Evolutionary conservation across 2,113 vertebrate species (phyloP), one percentile per base, ranked within the genome.

Genomic region (Turnix velox): DNA sequence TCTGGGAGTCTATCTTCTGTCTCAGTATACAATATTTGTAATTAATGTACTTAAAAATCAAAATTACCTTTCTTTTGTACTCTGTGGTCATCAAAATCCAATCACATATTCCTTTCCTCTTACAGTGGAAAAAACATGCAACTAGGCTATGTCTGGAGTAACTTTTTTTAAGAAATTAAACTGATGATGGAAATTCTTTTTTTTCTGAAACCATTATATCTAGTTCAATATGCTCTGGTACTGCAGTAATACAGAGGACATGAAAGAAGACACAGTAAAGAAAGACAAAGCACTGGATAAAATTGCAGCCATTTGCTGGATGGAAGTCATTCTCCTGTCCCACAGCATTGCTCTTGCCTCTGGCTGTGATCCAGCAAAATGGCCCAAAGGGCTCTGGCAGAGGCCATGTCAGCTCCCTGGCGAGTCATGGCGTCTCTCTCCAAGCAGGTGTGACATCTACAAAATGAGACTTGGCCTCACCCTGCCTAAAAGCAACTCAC

Each of bases 381-480:
- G 61, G 48, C 94, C 86, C 25, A 18, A 91, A 14, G 57, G 84
- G 90, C 94, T 96, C 90, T 3, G 14, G 30, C 78, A 25, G 17
- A 93, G 68, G 76, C 54, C 37, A 42, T 19, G 80, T 95, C 97
- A 95, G 69, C 42, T 46, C 54, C 55, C 67, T 1, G 14, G 57
- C 97, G 95, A 98, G 82, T 98, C 98, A 98, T 6, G 1, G 97
- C 95, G 92, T 98, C 97, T 95, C 92, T 95, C 94, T 96, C 87
- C 85, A 82, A 92, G 94, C 83, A 97, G 97, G 96, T 2, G 31
- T 97, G 92, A 95, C 97, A 93, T 48, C 94, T 88, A 57, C 43
- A 89, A 82, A 95, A 90, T 93, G 86, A 92, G 83, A 46, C 54
- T 31, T 80, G 65, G 88, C 97, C 81, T 95, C 97, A 88, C 97